Percentiles rank a stretch among this genome's conserved stretches.
These are phyloP conservation scores for Lepetodrilus schrolli DNA, from an alignment of 2,888 invertebrate genomes.

Conservation along the genomic window DNA sequence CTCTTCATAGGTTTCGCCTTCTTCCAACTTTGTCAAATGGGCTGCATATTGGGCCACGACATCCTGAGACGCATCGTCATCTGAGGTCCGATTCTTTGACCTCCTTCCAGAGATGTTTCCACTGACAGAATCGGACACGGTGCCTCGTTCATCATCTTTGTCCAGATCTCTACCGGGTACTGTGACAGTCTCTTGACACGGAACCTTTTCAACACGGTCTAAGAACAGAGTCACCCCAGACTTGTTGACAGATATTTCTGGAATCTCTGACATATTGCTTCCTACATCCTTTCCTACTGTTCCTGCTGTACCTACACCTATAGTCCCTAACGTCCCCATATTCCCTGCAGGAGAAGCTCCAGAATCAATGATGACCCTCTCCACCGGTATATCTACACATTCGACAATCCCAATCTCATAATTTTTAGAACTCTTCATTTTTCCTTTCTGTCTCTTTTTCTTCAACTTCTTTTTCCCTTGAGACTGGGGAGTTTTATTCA, in stretches of 20 bases:
- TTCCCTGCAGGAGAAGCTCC: not conserved
- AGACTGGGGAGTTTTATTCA: not conserved
- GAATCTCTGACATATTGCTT: not conserved
- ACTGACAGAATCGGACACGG: not conserved
- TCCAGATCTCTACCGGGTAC: not conserved
- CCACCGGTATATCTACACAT: not conserved
- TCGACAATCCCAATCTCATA: slow-evolving; percentile 3
- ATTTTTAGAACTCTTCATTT: not conserved
- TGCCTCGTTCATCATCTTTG: not conserved
- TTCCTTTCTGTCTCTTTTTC: not conserved
- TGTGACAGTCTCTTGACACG: not conserved
- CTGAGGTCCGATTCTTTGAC: too few relatives aligned
- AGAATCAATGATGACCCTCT: not conserved
- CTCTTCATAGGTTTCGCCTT: not conserved
- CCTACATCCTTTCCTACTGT: not conserved
- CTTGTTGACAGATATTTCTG: not conserved
- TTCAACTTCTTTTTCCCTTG: not conserved
- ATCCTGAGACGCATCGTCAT: not conserved
- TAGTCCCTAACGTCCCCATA: too few relatives aligned
- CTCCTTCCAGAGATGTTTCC: not conserved
- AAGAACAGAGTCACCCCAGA: slow-evolving; percentile 15
- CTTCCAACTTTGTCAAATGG: not conserved
- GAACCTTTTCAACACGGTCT: not conserved
- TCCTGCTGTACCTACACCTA: too few relatives aligned
- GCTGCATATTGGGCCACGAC: slow-evolving; percentile 21